Percentiles rank a stretch among this genome's conserved stretches.
phyloP scores from a whole-genome alignment of 2,113 vertebrate genomes.

The Cynoglossus semilaevis region DNA sequence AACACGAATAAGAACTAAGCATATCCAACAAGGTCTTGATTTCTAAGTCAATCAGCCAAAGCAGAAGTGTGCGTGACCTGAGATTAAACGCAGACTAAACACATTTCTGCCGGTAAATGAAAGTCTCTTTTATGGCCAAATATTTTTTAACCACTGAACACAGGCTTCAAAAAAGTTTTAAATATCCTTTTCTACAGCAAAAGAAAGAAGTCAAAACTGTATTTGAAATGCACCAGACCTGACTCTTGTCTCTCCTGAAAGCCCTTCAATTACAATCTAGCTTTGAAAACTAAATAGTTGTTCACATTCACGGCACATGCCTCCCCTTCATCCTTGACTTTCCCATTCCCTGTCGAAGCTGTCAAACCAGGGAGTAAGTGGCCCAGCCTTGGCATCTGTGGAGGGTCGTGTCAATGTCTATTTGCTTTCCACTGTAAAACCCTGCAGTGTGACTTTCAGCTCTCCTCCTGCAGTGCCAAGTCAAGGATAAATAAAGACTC shows the following conservation, averaged over 20 bases:
- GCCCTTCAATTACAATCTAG: not conserved
- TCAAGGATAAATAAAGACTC: conserved; percentile 58
- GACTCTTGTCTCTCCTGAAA: conserved; percentile 15
- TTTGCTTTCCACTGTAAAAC: conserved; percentile 54
- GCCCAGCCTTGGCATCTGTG: conserved; percentile 60
- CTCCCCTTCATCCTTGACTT: conserved; percentile 13
- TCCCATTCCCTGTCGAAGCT: conserved; percentile 52
- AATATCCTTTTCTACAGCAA: too few species aligned
- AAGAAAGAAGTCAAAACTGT: too few species aligned
- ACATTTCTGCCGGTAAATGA: too few species aligned
- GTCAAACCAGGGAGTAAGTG: conserved; percentile 65
- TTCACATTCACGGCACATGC: conserved; percentile 48
- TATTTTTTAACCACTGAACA: too few species aligned
- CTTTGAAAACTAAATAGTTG: conserved; percentile 26
- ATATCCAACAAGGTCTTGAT: too few species aligned
- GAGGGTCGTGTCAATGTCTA: conserved; percentile 55
- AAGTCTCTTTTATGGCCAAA: too few species aligned
- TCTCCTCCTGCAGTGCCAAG: conserved; percentile 34
- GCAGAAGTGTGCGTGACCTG: too few species aligned
- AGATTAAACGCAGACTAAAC: too few species aligned
- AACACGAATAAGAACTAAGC: too few species aligned
- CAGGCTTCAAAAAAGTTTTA: too few species aligned
- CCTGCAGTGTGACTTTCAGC: conserved; percentile 44
- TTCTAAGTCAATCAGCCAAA: too few species aligned
- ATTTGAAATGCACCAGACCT: not conserved